Evolutionary conservation across 2,113 vertebrate genomes (phyloP).

Genomic region (Coptodon bakossiorum): DNA sequence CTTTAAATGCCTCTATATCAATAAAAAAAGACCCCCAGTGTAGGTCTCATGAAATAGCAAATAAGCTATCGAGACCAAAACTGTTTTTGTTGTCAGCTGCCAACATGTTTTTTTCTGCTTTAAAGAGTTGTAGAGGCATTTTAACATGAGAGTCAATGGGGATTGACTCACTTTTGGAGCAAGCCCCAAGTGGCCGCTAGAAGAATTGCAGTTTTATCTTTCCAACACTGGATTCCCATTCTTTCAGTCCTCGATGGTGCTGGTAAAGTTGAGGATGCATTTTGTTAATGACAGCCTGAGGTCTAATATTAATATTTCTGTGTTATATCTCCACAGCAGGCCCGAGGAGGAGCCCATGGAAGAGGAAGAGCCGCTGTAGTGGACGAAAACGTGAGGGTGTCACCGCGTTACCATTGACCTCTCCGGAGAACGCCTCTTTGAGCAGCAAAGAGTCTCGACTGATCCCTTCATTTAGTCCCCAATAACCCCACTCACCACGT

Average conservation of each 20-base stretch:
- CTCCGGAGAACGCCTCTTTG: conserved; percentile 50
- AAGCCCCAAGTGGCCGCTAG: neutral
- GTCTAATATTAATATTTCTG: neutral
- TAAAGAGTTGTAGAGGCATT: neutral
- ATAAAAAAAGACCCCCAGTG: neutral
- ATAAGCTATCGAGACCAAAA: neutral
- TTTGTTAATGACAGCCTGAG: neutral
- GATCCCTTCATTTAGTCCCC: conserved; percentile 67
- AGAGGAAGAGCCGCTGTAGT: conserved; percentile 82
- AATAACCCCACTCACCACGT: conserved; percentile 45
- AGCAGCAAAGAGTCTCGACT: conserved; percentile 49
- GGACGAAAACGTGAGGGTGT: conserved; percentile 40
- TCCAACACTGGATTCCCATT: neutral
- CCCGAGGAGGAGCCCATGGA: conserved; percentile 88
- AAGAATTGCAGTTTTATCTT: neutral
- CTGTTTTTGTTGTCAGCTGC: neutral
- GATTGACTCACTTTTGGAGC: neutral
- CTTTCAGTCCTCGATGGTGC: neutral
- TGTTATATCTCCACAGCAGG: conserved; percentile 52
- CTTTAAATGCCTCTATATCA: neutral
- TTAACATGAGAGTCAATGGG: neutral
- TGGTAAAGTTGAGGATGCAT: neutral
- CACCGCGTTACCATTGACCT: conserved; percentile 51
- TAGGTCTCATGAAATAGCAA: neutral
- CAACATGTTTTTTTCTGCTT: neutral